Evolutionary conservation across 2,888 invertebrate species (phyloP), one percentile per base, ranked within the genome.

Genomic region (Selenia dentaria): DNA sequence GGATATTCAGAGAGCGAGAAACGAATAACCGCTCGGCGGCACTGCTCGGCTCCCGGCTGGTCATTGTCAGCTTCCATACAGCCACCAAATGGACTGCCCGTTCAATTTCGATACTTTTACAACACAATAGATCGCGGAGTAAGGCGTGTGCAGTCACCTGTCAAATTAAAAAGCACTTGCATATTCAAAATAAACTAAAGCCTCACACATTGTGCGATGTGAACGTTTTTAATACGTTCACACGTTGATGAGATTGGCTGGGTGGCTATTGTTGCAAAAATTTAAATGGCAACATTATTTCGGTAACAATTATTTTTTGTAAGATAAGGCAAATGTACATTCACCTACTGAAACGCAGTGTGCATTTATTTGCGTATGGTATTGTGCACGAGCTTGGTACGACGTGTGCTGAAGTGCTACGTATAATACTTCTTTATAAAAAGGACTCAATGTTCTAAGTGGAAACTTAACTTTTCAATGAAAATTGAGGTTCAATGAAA

Each of bases 41-140:
- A 8, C 70, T 67, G 74, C 35, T 6, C 28, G 31, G 6, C 3
- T 77, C 72, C 52, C 72, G 69, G 58, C 66, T 70, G 67, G 75
- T 75, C 79, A 88, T 87, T 88, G 85, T 85, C 77, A 67, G 68
- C 73, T 72, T 66, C 70, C 74, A 79, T 78, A 80, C 71, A 78
- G 73, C 59, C 59, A 74, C 76, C 78, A 85, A 88, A 86, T 87
- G 87, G 89, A 87, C 79, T 70, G 73, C 76, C 70, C 78, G 82
- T 87, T 83, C 88, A 87, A 88, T 89, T 88, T 83, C 85, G 85
- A 89, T 89, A 88, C 89, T 87, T 84, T 87, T 71, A 77, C 83
- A 80, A 85, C 77, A 89, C 89, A 89, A 89, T 88, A 78, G 88
- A 71, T 65, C 72, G 12, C 44, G 64, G 74, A 79, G 83, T 76